Conservation (phyloP, 2,113 vertebrate species). For the Crotalus helleri region DNA sequence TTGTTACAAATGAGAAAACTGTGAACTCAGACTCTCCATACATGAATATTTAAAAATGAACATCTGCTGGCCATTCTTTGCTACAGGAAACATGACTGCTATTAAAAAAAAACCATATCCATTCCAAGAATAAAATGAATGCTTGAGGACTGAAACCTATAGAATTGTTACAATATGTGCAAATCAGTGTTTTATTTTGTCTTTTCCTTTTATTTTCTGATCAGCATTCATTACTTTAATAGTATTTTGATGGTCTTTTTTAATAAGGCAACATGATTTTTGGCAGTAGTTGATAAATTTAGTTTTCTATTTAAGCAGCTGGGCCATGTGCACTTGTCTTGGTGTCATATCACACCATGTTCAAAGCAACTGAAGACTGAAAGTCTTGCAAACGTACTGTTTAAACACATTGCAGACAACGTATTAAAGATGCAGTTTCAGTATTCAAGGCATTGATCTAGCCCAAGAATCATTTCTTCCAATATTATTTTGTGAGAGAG, state of each 20-base stretch:
- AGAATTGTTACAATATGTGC: slow-evolving; percentile 18
- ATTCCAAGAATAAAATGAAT: background rate
- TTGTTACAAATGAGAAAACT: background rate
- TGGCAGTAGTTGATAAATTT: slow-evolving; percentile 47
- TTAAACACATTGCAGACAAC: slow-evolving; percentile 45
- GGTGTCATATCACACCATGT: slow-evolving; percentile 39
- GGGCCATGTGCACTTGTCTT: slow-evolving; percentile 42
- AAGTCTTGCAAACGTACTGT: slow-evolving; percentile 48
- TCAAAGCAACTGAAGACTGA: slow-evolving; percentile 55
- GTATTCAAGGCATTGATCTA: background rate
- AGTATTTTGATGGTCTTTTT: slow-evolving; percentile 37
- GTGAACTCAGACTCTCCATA: background rate
- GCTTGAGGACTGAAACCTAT: slow-evolving; percentile 32
- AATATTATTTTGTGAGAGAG: background rate
- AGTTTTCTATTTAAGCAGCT: slow-evolving; percentile 53
- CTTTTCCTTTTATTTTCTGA: slow-evolving; percentile 43
- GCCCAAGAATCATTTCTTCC: slow-evolving; percentile 1
- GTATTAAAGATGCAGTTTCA: slow-evolving; percentile 32
- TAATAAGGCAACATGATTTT: slow-evolving; percentile 41
- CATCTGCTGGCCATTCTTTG: background rate
- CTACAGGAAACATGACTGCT: background rate
- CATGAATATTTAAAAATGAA: background rate
- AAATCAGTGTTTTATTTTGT: background rate
- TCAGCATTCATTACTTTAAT: slow-evolving; percentile 40
- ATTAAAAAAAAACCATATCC: background rate